Conservation (phyloP, 2,113 vertebrate genomes). For the Jacana jacana region DNA sequence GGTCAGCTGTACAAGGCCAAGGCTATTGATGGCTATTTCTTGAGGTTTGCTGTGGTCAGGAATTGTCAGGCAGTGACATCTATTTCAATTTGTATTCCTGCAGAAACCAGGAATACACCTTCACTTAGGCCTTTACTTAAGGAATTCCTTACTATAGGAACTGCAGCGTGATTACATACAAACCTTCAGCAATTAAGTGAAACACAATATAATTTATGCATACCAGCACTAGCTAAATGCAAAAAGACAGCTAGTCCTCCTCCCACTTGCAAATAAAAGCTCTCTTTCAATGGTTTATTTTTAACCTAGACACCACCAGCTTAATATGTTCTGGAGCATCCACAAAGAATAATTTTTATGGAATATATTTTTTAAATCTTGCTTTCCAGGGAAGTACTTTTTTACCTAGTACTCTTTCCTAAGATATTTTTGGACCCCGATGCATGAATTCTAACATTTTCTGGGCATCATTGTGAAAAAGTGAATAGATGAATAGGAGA, state of each 20-base stretch:
- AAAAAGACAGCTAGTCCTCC: neutral
- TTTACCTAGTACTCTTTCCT: neutral
- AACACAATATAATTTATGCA: neutral
- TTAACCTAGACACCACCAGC: neutral
- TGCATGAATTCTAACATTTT: constrained; percentile 15
- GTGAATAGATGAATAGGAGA: constrained; percentile 17
- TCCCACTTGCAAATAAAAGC: neutral
- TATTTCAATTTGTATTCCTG: neutral
- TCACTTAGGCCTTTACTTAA: neutral
- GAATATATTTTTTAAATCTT: neutral
- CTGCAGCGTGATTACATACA: neutral
- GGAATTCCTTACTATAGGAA: neutral
- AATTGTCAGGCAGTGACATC: neutral
- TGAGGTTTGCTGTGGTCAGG: neutral
- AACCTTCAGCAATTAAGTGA: neutral
- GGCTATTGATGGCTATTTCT: neutral
- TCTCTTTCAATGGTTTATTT: neutral
- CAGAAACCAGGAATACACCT: neutral
- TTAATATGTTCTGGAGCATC: neutral
- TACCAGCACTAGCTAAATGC: neutral
- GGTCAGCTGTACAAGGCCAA: neutral
- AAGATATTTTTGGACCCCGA: neutral
- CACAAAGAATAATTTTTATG: neutral
- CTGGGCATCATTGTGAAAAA: neutral
- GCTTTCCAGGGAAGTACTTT: constrained; percentile 18